These are phyloP conservation scores for Ataeniobius toweri DNA, from an alignment of 2,797 vertebrate genomes.

Conservation along the genomic window DNA sequence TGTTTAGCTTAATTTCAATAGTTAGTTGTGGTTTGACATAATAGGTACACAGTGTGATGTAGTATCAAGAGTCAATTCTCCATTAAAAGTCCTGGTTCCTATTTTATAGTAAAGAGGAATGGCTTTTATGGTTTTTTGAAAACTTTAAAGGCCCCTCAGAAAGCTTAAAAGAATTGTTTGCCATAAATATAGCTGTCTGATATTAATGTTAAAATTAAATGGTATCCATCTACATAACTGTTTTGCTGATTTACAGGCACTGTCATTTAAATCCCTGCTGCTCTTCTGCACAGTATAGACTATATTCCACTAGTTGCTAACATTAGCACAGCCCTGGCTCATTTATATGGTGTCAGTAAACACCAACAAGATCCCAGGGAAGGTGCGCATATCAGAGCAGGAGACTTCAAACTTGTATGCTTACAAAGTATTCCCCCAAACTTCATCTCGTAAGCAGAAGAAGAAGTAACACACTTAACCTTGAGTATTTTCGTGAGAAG, in stretches of 20 bases:
- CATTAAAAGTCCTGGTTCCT: background rate
- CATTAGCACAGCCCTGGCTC: too few relatives aligned
- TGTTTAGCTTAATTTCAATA: background rate
- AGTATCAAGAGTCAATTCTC: background rate
- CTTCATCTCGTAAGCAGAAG: background rate
- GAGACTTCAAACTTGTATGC: background rate
- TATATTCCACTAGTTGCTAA: background rate
- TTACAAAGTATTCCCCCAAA: background rate
- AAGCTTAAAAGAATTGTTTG: background rate
- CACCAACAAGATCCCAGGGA: background rate
- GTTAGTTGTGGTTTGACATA: background rate
- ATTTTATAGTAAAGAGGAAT: background rate
- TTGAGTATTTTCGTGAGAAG: background rate
- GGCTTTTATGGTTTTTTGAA: background rate
- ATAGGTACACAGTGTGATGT: background rate
- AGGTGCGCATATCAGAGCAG: background rate
- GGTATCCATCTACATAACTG: background rate
- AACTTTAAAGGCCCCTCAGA: background rate
- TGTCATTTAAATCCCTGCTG: background rate
- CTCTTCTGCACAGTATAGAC: background rate
- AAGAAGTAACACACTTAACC: background rate
- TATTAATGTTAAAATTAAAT: background rate
- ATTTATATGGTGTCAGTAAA: background rate
- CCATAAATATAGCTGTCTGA: background rate
- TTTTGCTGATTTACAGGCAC: background rate